A percentile compares a stretch with the other conserved stretches of the same genome.
phyloP scores from a whole-genome alignment of 2,888 invertebrate genomes.

The Thalpophila matura region DNA sequence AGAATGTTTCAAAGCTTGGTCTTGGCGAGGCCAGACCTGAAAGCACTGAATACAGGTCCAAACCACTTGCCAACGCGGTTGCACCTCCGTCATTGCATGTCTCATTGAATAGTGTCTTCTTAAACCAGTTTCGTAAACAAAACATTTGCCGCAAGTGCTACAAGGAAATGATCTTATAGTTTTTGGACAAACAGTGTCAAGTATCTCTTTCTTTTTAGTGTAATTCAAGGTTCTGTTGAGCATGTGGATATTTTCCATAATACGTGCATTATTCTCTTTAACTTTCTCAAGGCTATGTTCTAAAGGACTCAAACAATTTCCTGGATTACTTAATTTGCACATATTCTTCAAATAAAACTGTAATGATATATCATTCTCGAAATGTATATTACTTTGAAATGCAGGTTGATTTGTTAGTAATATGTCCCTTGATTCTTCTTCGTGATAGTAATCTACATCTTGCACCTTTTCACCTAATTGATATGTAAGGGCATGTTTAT shows the following conservation, averaged over 20 bases:
- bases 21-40: conserved; percentile 86
- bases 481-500: conserved; percentile 36
- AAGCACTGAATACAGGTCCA: conserved; percentile 88
- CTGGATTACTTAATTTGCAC: conserved; percentile 42
- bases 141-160: conserved; percentile 85
- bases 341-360: conserved; percentile 44
- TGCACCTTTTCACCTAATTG: conserved; percentile 31
- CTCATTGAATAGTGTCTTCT: conserved; percentile 82
- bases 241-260: conserved; percentile 88
- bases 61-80: conserved; percentile 85
- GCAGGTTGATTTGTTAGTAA: conserved; percentile 32
- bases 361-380: conserved; percentile 37
- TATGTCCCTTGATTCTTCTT: conserved; percentile 36
- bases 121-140: conserved; percentile 86
- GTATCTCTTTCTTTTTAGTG: conserved; percentile 85
- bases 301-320: conserved; percentile 72
- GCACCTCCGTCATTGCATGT: conserved; percentile 76
- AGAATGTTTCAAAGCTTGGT: conserved; percentile 81
- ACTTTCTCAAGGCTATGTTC: conserved; percentile 86
- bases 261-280: conserved; percentile 86
- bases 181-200: conserved; percentile 79
- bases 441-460: conserved; percentile 31
- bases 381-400: conserved; percentile 40
- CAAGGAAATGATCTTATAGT: conserved; percentile 81
- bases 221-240: conserved; percentile 85